Conservation (phyloP, 2,888 invertebrate species). For the Baccha elongata region DNA sequence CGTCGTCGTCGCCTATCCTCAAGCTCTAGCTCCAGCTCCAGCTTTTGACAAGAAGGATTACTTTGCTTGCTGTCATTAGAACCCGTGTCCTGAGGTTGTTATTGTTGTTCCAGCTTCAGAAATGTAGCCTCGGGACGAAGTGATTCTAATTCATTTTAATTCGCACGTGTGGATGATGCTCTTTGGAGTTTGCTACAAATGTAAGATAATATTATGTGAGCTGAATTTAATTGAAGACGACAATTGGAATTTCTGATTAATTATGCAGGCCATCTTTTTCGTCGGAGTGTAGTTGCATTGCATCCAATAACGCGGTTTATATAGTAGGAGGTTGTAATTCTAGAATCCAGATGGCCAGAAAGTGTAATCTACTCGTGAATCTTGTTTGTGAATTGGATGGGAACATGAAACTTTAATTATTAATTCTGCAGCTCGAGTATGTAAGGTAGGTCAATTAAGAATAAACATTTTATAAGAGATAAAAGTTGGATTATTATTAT, state of each 20-base stretch:
- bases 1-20: slow-evolving; percentile 14
- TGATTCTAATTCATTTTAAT: slow-evolving; percentile 47
- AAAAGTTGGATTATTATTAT: too few relatives aligned
- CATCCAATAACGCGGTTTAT: background rate
- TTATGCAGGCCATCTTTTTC: slow-evolving; percentile 31
- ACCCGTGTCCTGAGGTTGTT: slow-evolving; percentile 36
- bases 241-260: slow-evolving; percentile 63
- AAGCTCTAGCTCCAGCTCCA: background rate
- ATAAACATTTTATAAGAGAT: slow-evolving; percentile 13
- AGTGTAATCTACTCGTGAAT: slow-evolving; percentile 38
- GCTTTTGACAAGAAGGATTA: slow-evolving; percentile 25
- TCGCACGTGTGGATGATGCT: slow-evolving; percentile 38
- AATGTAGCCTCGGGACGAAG: background rate
- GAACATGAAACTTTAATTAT: slow-evolving; percentile 19
- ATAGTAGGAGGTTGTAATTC: background rate
- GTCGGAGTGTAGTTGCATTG: background rate
- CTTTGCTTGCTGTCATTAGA: slow-evolving; percentile 21
- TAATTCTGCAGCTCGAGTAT: background rate
- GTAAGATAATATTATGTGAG: slow-evolving; percentile 7
- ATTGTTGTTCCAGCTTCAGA: too few relatives aligned
- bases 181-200: background rate
- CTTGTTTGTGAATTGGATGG: slow-evolving; percentile 4
- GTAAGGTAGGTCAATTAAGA: slow-evolving; percentile 45
- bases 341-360: background rate
- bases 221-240: slow-evolving; percentile 35